Evolutionary conservation across 2,888 invertebrate species (phyloP).

Genomic region (Seira musarum): DNA sequence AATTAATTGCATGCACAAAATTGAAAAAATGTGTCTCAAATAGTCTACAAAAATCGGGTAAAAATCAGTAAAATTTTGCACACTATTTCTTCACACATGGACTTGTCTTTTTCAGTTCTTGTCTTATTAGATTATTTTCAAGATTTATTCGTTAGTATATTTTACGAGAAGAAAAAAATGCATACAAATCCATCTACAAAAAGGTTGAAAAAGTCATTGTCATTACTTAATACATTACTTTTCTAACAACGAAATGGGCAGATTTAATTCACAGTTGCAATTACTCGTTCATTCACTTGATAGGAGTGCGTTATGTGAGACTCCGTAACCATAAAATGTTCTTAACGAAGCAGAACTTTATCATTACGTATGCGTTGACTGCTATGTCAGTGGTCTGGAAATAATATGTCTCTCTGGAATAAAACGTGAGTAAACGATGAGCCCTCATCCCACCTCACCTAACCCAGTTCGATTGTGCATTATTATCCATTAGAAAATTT

Average conservation of each 20-base stretch:
- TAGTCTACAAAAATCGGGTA: too few relatives aligned
- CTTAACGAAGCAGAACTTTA: not conserved
- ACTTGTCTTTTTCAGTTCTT: too few relatives aligned
- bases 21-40: too few relatives aligned
- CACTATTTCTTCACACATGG: too few relatives aligned
- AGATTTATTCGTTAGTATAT: too few relatives aligned
- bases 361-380: not conserved
- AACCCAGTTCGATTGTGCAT: not conserved
- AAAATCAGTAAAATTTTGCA: too few relatives aligned
- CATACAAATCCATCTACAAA: too few relatives aligned
- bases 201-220: too few relatives aligned
- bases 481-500: not conserved
- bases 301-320: not conserved
- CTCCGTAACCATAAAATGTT: not conserved
- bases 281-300: not conserved
- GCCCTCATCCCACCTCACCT: not conserved
- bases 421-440: not conserved
- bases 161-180: too few relatives aligned
- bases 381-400: conserved; percentile 23
- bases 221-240: not conserved
- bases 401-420: conserved; percentile 41
- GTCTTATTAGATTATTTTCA: too few relatives aligned
- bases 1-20: too few relatives aligned
- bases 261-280: not conserved
- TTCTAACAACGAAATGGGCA: not conserved